A percentile compares a stretch with the other conserved stretches of the same genome.
Conservation (phyloP, 2,113 vertebrate genomes). For the Mus spicilegus region DNA sequence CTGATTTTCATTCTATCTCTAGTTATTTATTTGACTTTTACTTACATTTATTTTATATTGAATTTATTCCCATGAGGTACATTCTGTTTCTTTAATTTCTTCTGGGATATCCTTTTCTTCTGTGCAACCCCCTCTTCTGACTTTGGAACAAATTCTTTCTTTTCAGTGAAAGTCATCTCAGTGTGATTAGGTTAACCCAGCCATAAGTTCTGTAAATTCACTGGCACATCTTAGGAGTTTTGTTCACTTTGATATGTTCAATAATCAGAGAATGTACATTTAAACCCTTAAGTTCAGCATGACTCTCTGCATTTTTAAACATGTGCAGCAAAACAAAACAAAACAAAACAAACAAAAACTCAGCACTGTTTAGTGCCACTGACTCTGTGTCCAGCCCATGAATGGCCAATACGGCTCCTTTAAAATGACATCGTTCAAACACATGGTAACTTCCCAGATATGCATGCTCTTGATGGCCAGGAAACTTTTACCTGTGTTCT, state of each 20-base stretch:
- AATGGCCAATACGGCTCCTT: not conserved
- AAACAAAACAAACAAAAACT: too few species aligned
- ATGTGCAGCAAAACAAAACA: not conserved
- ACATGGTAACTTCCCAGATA: not conserved
- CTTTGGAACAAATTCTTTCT: not conserved
- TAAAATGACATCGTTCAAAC: not conserved
- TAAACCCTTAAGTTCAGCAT: not conserved
- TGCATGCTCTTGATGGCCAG: not conserved
- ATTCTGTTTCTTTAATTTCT: not conserved
- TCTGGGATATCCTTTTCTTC: not conserved
- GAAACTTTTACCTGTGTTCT: not conserved
- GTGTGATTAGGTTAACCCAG: not conserved
- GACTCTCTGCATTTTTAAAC: not conserved
- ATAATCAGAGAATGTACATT: not conserved
- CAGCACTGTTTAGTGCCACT: not conserved
- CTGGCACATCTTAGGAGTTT: not conserved
- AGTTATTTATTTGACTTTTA: not conserved
- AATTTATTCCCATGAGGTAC: not conserved
- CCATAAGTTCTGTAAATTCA: not conserved
- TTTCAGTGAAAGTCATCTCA: not conserved
- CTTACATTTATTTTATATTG: not conserved
- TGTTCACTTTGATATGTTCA: not conserved
- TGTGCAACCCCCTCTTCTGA: not conserved
- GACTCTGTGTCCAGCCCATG: not conserved
- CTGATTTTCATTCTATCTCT: too few species aligned